A percentile compares a stretch with the other conserved stretches of the same genome.
Conservation (phyloP, 2,888 invertebrate genomes). For the Geotrupes spiniger region DNA sequence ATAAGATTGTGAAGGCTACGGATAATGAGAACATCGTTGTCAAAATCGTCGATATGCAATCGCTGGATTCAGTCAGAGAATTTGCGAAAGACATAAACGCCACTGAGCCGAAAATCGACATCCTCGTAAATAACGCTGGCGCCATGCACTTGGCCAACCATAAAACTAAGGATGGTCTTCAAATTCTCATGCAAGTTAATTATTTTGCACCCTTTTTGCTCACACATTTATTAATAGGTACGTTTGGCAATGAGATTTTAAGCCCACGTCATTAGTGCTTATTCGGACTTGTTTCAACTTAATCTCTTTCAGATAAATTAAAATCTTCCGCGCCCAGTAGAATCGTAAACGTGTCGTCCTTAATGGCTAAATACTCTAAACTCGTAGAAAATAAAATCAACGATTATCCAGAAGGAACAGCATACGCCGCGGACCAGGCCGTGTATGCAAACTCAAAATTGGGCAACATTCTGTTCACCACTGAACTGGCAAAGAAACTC, state of each 20-base stretch:
- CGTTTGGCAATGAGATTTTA: no score
- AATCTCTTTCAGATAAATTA: conserved; percentile 50
- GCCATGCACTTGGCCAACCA: conserved; percentile 49
- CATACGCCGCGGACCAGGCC: background rate
- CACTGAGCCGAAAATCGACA: conserved; percentile 56
- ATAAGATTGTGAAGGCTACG: conserved; percentile 36
- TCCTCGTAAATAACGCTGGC: conserved; percentile 65
- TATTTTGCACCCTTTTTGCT: conserved; percentile 54
- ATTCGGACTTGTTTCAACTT: no score
- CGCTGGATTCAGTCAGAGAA: conserved; percentile 55
- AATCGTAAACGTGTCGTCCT: conserved; percentile 38
- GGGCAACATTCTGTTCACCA: conserved; percentile 35
- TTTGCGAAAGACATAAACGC: conserved; percentile 60
- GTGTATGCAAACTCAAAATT: conserved; percentile 30
- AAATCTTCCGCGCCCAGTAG: conserved; percentile 36
- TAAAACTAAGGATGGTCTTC: conserved; percentile 60
- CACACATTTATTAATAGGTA: conserved; percentile 60
- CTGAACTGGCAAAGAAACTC: conserved; percentile 31
- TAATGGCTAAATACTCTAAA: conserved; percentile 4
- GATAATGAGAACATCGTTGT: conserved; percentile 42
- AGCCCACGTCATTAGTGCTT: no score
- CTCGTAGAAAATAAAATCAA: conserved; percentile 6
- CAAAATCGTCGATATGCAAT: conserved; percentile 54
- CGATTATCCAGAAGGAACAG: conserved; percentile 2
- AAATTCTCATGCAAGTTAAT: conserved; percentile 51